These are phyloP conservation scores for Albula goreensis DNA, from an alignment of 2,113 vertebrate genomes.

Conservation along the genomic window DNA sequence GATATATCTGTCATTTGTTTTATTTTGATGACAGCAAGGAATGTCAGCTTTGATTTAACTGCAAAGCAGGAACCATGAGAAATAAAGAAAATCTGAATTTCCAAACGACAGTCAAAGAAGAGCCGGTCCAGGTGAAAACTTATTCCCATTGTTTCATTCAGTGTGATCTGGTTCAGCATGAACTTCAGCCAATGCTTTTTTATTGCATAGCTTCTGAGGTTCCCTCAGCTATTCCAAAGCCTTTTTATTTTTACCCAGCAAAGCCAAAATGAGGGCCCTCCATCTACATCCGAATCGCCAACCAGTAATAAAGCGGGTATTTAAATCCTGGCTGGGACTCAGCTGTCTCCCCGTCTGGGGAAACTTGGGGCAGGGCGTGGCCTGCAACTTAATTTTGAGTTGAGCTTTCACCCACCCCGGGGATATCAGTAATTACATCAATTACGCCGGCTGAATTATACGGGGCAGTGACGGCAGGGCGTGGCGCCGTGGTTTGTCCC, in stretches of 20 bases:
- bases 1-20: neutral
- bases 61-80: neutral
- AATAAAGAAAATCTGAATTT: neutral
- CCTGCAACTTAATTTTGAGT: conserved; percentile 15
- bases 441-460: conserved; percentile 9
- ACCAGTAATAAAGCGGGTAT: conserved; percentile 50
- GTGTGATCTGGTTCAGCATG: neutral
- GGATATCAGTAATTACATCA: conserved; percentile 36
- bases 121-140: neutral
- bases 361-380: conserved; percentile 30
- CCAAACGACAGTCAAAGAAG: neutral
- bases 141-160: conserved; percentile 15
- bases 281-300: conserved; percentile 45
- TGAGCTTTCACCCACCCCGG: conserved; percentile 3
- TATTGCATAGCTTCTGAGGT: conserved; percentile 23
- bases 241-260: conserved; percentile 41
- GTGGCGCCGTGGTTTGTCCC: conserved; percentile 9
- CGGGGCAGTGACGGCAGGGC: conserved; percentile 10
- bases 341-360: conserved; percentile 46
- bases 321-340: conserved; percentile 48
- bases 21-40: neutral
- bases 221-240: conserved; percentile 25
- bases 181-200: neutral
- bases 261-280: conserved; percentile 53
- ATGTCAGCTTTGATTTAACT: neutral